Evolutionary conservation across 2,113 vertebrate species (phyloP).

Genomic region (Pterocles burchelli): DNA sequence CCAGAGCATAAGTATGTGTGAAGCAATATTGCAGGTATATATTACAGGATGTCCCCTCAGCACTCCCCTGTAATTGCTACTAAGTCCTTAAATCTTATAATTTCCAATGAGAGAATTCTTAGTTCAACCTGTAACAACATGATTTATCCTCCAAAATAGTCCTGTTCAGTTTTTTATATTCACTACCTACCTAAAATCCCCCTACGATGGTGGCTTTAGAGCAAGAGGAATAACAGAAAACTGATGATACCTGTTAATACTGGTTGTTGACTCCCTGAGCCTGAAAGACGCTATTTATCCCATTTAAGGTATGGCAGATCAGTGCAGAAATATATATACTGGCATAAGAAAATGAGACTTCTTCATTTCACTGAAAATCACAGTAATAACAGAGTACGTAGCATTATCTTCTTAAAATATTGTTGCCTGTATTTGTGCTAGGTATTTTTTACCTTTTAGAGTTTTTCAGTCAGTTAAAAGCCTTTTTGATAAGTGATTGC

Average conservation of each 20-base stretch:
- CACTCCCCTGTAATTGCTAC: background rate
- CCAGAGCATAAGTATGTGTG: background rate
- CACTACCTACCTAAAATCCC: background rate
- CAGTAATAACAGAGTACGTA: background rate
- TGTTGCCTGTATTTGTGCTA: background rate
- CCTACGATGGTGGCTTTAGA: background rate
- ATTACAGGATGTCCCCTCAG: background rate
- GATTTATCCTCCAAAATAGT: background rate
- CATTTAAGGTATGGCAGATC: background rate
- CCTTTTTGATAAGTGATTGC: background rate
- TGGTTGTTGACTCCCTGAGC: background rate
- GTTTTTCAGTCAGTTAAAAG: background rate
- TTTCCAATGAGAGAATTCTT: background rate
- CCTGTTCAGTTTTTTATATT: background rate
- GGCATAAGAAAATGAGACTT: background rate
- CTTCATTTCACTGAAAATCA: background rate
- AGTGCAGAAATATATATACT: background rate
- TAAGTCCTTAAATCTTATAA: background rate
- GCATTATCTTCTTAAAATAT: slow-evolving; percentile 43
- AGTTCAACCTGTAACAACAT: background rate
- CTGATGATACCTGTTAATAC: background rate
- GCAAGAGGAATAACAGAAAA: background rate
- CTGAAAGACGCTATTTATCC: background rate
- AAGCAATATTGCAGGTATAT: background rate
- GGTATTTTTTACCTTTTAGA: background rate